Conservation (phyloP, 2,113 vertebrate genomes). For the Neofelis nebulosa region DNA sequence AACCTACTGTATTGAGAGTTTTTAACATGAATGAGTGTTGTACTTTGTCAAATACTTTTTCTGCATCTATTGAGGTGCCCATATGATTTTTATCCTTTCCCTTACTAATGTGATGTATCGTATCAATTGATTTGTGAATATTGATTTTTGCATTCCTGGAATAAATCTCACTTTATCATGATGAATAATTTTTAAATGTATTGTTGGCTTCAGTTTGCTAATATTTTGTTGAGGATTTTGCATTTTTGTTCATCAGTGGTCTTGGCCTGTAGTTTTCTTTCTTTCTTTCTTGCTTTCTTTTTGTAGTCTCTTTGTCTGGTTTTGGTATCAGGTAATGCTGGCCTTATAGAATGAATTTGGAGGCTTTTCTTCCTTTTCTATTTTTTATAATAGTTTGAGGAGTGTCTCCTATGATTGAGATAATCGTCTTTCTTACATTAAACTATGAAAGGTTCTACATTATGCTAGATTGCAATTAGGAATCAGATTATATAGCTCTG, state of each 20-base stretch:
- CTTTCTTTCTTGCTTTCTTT: background rate
- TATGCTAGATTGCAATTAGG: slow-evolving; percentile 33
- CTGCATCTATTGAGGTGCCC: background rate
- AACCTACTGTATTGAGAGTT: background rate
- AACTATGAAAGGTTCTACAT: background rate
- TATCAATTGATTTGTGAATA: background rate
- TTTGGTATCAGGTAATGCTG: background rate
- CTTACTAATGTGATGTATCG: background rate
- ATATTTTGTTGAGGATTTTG: background rate
- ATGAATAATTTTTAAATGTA: background rate
- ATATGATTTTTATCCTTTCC: background rate
- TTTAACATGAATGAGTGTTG: background rate
- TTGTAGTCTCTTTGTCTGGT: background rate
- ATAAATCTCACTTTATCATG: background rate
- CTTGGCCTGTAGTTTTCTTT: background rate
- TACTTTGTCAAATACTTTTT: background rate
- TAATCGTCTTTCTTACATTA: slow-evolving; percentile 3
- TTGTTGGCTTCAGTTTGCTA: background rate
- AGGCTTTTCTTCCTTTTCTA: background rate
- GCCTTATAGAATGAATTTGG: background rate
- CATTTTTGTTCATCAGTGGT: background rate
- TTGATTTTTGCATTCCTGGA: background rate
- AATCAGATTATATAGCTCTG: slow-evolving; percentile 29
- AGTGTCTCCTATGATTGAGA: background rate
- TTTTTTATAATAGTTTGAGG: background rate